Conservation (phyloP, 2,888 invertebrate genomes). For the Nebria salina region DNA sequence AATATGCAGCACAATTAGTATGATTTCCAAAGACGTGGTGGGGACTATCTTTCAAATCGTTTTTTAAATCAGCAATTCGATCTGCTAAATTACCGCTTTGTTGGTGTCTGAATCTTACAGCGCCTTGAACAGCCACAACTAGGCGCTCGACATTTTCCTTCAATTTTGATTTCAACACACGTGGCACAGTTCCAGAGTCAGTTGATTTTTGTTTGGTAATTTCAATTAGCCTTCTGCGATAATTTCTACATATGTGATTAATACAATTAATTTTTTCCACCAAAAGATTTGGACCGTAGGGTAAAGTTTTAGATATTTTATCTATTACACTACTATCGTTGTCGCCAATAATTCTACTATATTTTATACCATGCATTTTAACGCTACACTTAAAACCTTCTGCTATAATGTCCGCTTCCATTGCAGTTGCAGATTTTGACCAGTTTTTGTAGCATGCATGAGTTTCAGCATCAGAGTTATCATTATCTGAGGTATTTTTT, state of each 20-base stretch:
- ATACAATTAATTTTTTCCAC: not conserved
- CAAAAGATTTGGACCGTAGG: not conserved
- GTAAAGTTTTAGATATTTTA: not conserved
- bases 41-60: not conserved
- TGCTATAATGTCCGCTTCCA: not conserved
- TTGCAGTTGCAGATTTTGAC: not conserved
- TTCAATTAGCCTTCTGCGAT: not conserved
- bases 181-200: not conserved
- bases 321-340: slow-evolving; percentile 11
- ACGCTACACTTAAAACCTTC: slow-evolving; percentile 1
- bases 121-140: not conserved
- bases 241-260: slow-evolving; percentile 3
- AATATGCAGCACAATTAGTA: too few species aligned
- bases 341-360: not conserved
- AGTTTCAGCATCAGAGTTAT: not conserved
- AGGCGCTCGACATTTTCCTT: not conserved
- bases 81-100: not conserved
- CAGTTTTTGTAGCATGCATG: slow-evolving; percentile 3
- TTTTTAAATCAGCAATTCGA: not conserved
- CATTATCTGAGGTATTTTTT: not conserved
- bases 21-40: slow-evolving; percentile 4
- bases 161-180: not conserved
- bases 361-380: not conserved
- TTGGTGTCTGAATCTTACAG: not conserved
- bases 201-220: not conserved